Evolutionary conservation across 2,113 vertebrate species (phyloP).

Genomic region (Abramis brama): DNA sequence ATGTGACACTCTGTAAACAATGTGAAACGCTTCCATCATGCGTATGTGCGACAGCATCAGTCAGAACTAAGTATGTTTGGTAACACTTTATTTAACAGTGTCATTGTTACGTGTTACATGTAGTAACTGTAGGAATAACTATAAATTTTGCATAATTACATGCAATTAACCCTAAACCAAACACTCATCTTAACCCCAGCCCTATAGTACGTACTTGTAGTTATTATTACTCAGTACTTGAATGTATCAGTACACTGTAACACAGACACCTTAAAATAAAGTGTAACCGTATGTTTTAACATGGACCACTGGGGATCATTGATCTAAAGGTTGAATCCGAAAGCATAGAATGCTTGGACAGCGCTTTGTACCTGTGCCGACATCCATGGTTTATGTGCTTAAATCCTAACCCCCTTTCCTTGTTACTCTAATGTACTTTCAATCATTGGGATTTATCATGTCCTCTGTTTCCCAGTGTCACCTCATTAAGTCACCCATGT

Average conservation of each 20-base stretch:
- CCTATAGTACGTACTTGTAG: too few species aligned
- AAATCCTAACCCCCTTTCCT: conserved; percentile 19
- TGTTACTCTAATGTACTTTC: conserved; percentile 10
- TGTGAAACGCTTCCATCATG: neutral
- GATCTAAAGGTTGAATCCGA: neutral
- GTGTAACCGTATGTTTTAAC: neutral
- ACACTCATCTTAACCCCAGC: too few species aligned
- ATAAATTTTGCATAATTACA: too few species aligned
- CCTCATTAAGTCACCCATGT: conserved; percentile 21
- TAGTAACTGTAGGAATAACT: too few species aligned
- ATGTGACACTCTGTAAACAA: neutral
- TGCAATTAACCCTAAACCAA: too few species aligned
- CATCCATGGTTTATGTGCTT: neutral
- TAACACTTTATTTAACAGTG: too few species aligned
- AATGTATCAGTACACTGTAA: too few species aligned
- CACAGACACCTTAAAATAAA: too few species aligned
- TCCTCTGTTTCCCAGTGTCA: conserved; percentile 18
- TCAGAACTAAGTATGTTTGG: neutral
- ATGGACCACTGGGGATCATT: too few species aligned
- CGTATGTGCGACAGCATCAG: neutral
- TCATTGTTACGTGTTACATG: too few species aligned
- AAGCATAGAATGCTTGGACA: neutral
- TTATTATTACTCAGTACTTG: too few species aligned
- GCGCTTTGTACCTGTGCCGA: neutral
- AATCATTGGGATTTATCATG: neutral